Percentiles rank a stretch among this genome's conserved stretches.
phyloP scores from a whole-genome alignment of 2,113 vertebrate genomes.

The Geococcyx californianus region DNA sequence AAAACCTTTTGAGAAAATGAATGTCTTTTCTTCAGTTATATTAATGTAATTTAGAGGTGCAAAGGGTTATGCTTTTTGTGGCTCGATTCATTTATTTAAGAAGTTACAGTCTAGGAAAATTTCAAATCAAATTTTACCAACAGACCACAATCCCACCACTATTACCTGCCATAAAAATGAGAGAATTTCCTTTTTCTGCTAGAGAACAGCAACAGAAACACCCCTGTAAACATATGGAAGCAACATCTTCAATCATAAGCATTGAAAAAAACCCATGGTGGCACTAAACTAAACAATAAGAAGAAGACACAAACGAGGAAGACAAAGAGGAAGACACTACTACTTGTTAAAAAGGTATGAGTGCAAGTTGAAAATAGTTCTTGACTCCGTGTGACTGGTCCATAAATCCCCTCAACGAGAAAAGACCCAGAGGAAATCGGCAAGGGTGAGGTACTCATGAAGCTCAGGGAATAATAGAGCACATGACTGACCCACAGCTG shows the following conservation, averaged over 20 bases:
- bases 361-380: not conserved
- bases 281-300: not conserved
- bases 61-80: not conserved
- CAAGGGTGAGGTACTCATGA: accelerated
- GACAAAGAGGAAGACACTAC: too few species aligned
- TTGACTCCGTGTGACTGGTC: not conserved
- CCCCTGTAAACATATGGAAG: not conserved
- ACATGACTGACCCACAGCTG: too few species aligned
- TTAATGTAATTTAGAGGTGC: not conserved
- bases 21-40: not conserved
- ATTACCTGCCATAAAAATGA: not conserved
- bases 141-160: not conserved
- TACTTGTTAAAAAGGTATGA: not conserved
- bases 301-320: not conserved
- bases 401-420: not conserved
- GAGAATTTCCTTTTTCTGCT: not conserved
- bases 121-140: not conserved
- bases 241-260: not conserved
- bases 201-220: not conserved
- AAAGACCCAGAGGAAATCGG: not conserved
- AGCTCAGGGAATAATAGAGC: not conserved
- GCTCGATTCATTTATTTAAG: not conserved
- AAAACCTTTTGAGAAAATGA: not conserved
- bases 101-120: not conserved
- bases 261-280: not conserved